phyloP scores from a whole-genome alignment of 2,797 vertebrate genomes.

The Lophotriccus pileatus region DNA sequence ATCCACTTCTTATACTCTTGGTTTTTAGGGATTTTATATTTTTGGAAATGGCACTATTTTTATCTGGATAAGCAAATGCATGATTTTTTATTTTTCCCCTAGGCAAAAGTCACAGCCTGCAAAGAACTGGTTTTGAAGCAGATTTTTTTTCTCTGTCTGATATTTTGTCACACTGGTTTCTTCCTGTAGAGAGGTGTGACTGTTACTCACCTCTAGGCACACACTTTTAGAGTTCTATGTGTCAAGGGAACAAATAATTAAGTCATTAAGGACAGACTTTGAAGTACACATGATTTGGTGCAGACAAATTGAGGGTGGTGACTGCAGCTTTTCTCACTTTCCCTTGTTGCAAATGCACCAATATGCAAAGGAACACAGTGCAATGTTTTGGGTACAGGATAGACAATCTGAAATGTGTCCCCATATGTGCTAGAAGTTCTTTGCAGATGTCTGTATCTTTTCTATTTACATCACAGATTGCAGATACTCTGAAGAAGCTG shows the following conservation, averaged over 20 bases:
- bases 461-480: conserved; percentile 60
- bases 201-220: neutral
- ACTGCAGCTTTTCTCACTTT: conserved; percentile 18
- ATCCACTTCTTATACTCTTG: neutral
- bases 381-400: conserved; percentile 21
- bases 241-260: neutral
- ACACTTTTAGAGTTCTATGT: neutral
- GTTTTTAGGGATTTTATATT: neutral
- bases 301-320: neutral
- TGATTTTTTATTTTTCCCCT: neutral
- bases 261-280: neutral
- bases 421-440: conserved; percentile 32
- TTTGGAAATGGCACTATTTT: neutral
- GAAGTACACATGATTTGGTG: neutral
- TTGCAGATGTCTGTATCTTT: conserved; percentile 52
- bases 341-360: neutral
- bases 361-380: neutral
- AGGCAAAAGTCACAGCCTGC: neutral
- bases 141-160: neutral
- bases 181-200: neutral
- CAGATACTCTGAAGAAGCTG: conserved; percentile 20
- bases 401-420: conserved; percentile 41
- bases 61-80: neutral
- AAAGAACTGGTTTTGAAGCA: neutral
- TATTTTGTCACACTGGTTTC: neutral